A percentile compares a stretch with the other conserved stretches of the same genome.
Evolutionary conservation across 2,888 invertebrate species (phyloP).

Genomic region (Pogonocherus hispidulus): DNA sequence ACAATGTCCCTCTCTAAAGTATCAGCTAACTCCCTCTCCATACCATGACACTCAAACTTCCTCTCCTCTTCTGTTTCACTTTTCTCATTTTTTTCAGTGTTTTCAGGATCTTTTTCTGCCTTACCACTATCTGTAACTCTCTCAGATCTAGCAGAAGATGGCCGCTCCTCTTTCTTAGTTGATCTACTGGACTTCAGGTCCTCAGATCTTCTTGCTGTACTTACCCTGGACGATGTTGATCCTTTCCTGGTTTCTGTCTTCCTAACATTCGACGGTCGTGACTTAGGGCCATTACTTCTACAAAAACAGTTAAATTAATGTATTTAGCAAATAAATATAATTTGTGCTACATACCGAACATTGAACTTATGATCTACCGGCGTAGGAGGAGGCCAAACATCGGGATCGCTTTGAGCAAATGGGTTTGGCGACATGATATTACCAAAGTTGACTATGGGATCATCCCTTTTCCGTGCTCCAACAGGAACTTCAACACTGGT

Average conservation of each 20-base stretch:
- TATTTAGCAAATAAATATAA: background rate
- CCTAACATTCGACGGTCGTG: conserved; percentile 56
- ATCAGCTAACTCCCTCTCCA: conserved; percentile 94
- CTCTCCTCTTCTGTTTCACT: conserved; percentile 78
- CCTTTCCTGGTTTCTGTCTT: conserved; percentile 64
- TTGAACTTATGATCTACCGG: conserved; percentile 80
- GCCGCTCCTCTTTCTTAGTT: conserved; percentile 66
- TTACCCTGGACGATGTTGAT: conserved; percentile 62
- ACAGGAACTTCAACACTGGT: conserved; percentile 71
- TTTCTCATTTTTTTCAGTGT: conserved; percentile 73
- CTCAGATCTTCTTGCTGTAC: conserved; percentile 60
- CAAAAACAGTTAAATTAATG: conserved; percentile 14
- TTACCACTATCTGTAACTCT: conserved; percentile 62
- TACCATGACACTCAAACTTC: conserved; percentile 85
- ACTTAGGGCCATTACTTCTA: conserved; percentile 60
- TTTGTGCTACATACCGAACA: conserved; percentile 53
- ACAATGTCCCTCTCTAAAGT: conserved; percentile 93
- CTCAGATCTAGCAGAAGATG: conserved; percentile 64
- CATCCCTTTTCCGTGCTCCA: conserved; percentile 68
- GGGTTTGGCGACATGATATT: conserved; percentile 76
- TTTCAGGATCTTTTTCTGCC: conserved; percentile 71
- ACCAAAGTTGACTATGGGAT: conserved; percentile 81
- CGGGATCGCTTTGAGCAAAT: conserved; percentile 79
- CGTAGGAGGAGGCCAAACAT: conserved; percentile 90
- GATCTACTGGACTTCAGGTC: conserved; percentile 52